phyloP scores from a whole-genome alignment of 2,797 vertebrate species.

The Cephalopachus bancanus region DNA sequence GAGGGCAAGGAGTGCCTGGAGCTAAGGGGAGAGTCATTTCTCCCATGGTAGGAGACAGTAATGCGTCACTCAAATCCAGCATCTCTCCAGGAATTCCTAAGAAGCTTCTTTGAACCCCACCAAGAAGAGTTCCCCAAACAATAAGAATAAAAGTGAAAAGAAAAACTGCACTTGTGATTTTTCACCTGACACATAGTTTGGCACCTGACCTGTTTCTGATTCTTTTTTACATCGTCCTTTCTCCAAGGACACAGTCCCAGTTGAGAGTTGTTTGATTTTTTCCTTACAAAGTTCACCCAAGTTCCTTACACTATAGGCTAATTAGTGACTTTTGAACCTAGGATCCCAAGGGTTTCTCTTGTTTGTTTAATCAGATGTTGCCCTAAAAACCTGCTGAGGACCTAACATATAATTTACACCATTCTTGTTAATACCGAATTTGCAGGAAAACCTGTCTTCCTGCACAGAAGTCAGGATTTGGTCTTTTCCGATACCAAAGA shows the following conservation, averaged over 20 bases:
- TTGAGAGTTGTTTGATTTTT: background rate
- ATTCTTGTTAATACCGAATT: background rate
- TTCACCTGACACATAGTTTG: background rate
- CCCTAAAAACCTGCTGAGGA: background rate
- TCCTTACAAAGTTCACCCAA: conserved; percentile 23
- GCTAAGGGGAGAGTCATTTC: background rate
- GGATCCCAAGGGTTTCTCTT: background rate
- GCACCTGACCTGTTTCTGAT: background rate
- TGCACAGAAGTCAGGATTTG: background rate
- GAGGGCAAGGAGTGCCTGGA: background rate
- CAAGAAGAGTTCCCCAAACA: background rate
- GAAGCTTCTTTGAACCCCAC: background rate
- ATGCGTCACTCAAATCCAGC: background rate
- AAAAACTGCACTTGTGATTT: background rate
- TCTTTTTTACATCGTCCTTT: conserved; percentile 23
- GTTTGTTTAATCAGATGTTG: conserved; percentile 42
- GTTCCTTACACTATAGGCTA: conserved; percentile 20
- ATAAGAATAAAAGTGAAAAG: background rate
- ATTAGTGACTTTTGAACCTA: conserved; percentile 46
- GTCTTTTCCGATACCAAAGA: background rate
- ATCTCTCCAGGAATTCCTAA: background rate
- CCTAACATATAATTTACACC: conserved; percentile 1
- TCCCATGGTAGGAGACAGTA: background rate
- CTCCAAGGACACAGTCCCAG: conserved; percentile 44
- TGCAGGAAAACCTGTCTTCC: background rate